Percentiles rank a stretch among this genome's conserved stretches.
Evolutionary conservation across 2,888 invertebrate species (phyloP).

Genomic region (Nephrocerus scutellatus): DNA sequence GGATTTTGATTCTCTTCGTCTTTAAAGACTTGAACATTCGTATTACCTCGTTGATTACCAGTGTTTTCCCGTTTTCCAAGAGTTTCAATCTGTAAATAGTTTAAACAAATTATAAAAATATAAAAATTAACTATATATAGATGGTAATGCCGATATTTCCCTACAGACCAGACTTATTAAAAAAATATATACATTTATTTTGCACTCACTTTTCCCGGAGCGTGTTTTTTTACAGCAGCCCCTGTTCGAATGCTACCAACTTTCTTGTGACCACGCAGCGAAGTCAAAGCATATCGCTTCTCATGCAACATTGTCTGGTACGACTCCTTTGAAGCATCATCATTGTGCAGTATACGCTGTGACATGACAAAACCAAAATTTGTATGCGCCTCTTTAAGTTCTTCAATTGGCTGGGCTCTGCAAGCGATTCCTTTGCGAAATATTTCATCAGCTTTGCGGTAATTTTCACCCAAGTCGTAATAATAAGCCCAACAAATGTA

Average conservation of each 20-base stretch:
- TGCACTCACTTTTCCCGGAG: slow-evolving; percentile 40
- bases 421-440: slow-evolving; percentile 69
- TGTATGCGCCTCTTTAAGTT: slow-evolving; percentile 67
- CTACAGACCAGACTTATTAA: not conserved
- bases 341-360: slow-evolving; percentile 45
- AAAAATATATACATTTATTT: slow-evolving; percentile 1
- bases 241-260: slow-evolving; percentile 52
- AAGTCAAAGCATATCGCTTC: slow-evolving; percentile 69
- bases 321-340: slow-evolving; percentile 52
- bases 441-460: slow-evolving; percentile 74
- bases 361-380: slow-evolving; percentile 49
- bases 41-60: slow-evolving; percentile 19
- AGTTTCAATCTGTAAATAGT: slow-evolving; percentile 4
- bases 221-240: slow-evolving; percentile 36
- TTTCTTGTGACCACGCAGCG: slow-evolving; percentile 59
- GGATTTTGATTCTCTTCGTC: slow-evolving; percentile 37
- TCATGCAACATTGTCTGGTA: slow-evolving; percentile 58
- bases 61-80: slow-evolving; percentile 14
- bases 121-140: slow-evolving; percentile 4
- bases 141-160: too few species aligned
- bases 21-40: slow-evolving; percentile 30
- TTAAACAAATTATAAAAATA: not conserved
- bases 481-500: slow-evolving; percentile 88
- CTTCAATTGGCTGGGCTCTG: slow-evolving; percentile 72
- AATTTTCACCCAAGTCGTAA: slow-evolving; percentile 74